These are phyloP conservation scores for Sinocyclocheilus grahami DNA, from an alignment of 2,113 vertebrate species.

Conservation along the genomic window DNA sequence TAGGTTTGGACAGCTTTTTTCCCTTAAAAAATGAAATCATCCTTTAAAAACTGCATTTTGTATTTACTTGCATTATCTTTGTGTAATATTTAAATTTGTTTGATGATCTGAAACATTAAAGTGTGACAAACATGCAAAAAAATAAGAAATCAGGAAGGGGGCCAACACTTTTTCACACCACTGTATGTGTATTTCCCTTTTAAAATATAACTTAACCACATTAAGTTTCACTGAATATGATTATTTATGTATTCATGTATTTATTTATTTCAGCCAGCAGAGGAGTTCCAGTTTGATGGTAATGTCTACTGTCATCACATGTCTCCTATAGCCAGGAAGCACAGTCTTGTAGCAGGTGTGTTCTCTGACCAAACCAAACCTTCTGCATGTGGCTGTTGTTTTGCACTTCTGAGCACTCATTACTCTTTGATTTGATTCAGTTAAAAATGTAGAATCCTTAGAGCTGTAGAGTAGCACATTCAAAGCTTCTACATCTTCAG, in stretches of 20 bases:
- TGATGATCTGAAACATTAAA: too few relatives aligned
- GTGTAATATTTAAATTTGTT: too few relatives aligned
- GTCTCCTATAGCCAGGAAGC: slow-evolving; percentile 90
- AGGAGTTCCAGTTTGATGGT: slow-evolving; percentile 89
- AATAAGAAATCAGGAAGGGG: too few relatives aligned
- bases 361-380: slow-evolving; percentile 2
- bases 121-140: too few relatives aligned
- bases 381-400: neutral
- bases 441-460: neutral
- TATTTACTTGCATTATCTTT: too few relatives aligned
- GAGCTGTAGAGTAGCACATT: neutral
- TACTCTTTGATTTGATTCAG: neutral
- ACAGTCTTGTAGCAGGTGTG: slow-evolving; percentile 94
- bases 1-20: too few relatives aligned
- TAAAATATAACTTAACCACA: neutral
- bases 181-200: neutral
- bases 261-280: slow-evolving; percentile 80
- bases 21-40: too few relatives aligned
- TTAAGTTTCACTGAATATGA: neutral
- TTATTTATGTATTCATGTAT: slow-evolving; percentile 6
- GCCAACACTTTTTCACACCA: too few relatives aligned
- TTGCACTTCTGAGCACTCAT: neutral
- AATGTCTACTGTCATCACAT: slow-evolving; percentile 95
- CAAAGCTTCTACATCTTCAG: slow-evolving; percentile 11
- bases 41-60: too few relatives aligned